Base-by-base conservation (phyloP, 2,113 vertebrate species). In the Eurystomus gularis region DNA sequence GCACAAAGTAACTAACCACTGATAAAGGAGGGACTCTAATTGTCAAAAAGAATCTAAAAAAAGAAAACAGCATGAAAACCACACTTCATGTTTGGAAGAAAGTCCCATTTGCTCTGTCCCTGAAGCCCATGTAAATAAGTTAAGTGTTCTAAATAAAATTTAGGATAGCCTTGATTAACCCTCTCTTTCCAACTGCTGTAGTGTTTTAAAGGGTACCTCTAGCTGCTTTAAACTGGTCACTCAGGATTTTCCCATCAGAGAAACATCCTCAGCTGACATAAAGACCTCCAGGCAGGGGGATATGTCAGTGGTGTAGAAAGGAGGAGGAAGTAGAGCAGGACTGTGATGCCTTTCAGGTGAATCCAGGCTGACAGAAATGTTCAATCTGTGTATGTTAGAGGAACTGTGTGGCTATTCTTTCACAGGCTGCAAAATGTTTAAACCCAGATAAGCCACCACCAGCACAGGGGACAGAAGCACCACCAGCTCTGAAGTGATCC, bases 1-100 rank as follows among this genome's bases (percentile, higher is more conserved):
- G 4, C 3, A 42, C 20, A 42, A 85, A 76, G 29, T 37, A 71
- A n/a, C 6, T 10, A 62, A 20, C 4, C 0, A 0, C 8, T 46
- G 10, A 33, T 29, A 48, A 64, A 75, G 5, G 2, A 90, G 14
- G 3, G 18, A 49, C 18, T 33, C 17, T 66, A 39, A 54, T 46
- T 82, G 9, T 55, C 16, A 55, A 64, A 84, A 70, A 24, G 0
- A 3, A 17, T 28, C 7, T 33, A 13, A 70, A 58, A 55, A 61
- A 68, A 39, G 61, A 70, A 70, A 70, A 28, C 19, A 31, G 0
- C 6, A 9, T 14, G 6, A 51, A 76, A 82, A 15, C 0, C 6
- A 35, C 15, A 21, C 3, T 33, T 46, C 2, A 1, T 7, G 4
- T 23, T 46, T 88, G 23, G 33, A 81, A 75, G 25, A 39, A 57